Evolutionary conservation across 2,113 vertebrate species (phyloP).

Genomic region (Orycteropus afer): DNA sequence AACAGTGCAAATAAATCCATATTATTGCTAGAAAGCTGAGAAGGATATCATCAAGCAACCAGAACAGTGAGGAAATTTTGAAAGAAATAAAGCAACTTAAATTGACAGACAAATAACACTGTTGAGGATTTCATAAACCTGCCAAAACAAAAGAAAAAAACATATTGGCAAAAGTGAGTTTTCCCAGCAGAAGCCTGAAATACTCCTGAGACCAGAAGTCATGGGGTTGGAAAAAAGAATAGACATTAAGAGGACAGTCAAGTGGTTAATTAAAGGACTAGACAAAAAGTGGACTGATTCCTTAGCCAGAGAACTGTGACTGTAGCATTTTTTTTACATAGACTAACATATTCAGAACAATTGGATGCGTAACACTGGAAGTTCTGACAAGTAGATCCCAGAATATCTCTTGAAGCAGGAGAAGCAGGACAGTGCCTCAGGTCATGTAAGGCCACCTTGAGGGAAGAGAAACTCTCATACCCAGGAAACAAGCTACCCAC

Average conservation of each 20-base stretch:
- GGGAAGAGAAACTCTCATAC: neutral
- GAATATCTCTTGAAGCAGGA: neutral
- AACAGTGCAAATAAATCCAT: neutral
- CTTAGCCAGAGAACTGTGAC: neutral
- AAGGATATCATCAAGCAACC: neutral
- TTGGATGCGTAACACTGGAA: neutral
- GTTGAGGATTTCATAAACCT: neutral
- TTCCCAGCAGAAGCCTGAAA: conserved; percentile 26
- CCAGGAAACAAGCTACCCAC: neutral
- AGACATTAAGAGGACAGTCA: neutral
- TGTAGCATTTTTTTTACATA: neutral
- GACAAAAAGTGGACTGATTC: neutral
- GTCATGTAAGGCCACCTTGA: neutral
- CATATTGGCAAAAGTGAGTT: neutral
- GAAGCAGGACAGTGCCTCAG: neutral
- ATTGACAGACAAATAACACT: neutral
- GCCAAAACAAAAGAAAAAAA: neutral
- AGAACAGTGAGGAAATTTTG: neutral
- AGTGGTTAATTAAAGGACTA: neutral
- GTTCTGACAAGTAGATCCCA: neutral
- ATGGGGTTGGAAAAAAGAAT: neutral
- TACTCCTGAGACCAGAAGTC: conserved; percentile 44
- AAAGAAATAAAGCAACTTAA: conserved; percentile 44
- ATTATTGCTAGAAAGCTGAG: neutral
- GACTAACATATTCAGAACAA: neutral